Evolutionary conservation across 37 sponge, comb jelly and placozoan genomes (phyloP).

Genomic region (Diacarnus erythraeanus): DNA sequence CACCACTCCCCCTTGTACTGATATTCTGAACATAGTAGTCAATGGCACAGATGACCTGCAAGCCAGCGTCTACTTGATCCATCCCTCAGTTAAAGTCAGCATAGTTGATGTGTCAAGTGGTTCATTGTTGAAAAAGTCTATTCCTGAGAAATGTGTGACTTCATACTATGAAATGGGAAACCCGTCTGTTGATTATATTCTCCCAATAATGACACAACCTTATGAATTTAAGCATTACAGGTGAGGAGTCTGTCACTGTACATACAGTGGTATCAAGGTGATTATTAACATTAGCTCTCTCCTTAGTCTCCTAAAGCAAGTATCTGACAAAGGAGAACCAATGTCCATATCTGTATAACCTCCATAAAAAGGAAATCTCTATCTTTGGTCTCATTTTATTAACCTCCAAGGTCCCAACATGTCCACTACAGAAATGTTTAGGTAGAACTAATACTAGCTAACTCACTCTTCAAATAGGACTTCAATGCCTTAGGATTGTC

Average conservation of each 20-base stretch:
- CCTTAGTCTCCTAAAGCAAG: no score
- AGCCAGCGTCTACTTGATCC: conserved; percentile 52
- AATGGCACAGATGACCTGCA: conserved; percentile 49
- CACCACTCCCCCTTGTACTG: background rate
- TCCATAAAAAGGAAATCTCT: no score
- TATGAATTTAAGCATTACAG: conserved; percentile 9
- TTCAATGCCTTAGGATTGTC: no score
- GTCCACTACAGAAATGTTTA: no score
- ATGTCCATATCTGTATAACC: no score
- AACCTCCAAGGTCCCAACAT: no score
- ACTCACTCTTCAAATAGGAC: no score
- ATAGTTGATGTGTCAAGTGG: conserved; percentile 42
- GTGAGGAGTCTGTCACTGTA: no score
- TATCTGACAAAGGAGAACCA: no score
- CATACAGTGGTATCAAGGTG: no score
- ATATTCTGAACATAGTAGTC: conserved; percentile 53
- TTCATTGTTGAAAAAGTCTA: conserved; percentile 48
- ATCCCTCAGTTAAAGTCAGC: conserved; percentile 73
- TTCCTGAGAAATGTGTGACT: conserved; percentile 41
- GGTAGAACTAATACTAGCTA: no score
- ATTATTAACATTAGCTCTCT: background rate
- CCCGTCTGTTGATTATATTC: conserved; percentile 71
- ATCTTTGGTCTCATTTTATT: no score
- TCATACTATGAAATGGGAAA: conserved; percentile 85
- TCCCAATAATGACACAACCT: conserved; percentile 79